Evolutionary conservation across 2,888 invertebrate species (phyloP).

Genomic region (Tenthredo amoena): DNA sequence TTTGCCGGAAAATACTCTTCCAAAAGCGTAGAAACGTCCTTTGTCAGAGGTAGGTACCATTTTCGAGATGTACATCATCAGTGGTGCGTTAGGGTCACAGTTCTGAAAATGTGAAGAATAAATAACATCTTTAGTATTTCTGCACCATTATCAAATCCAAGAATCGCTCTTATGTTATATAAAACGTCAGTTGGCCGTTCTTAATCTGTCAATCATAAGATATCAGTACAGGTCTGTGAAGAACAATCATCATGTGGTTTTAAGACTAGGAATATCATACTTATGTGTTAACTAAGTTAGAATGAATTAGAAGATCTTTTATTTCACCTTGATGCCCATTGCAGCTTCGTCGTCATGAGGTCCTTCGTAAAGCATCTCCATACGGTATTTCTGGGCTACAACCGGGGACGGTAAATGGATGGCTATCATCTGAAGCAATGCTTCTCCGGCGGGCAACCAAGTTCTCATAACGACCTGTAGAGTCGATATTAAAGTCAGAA

Average conservation of each 20-base stretch:
- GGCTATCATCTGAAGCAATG: slow-evolving; percentile 99
- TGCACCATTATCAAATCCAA: background rate
- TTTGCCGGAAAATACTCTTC: slow-evolving; percentile 99
- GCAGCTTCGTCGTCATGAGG: slow-evolving; percentile 98
- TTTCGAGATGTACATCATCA: slow-evolving; percentile 99
- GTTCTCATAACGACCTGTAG: slow-evolving; percentile 95
- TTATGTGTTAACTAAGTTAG: background rate
- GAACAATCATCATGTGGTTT: slow-evolving; percentile 72
- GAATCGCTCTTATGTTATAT: background rate
- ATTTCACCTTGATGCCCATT: slow-evolving; percentile 88
- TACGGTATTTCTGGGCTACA: slow-evolving; percentile 98
- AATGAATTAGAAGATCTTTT: background rate
- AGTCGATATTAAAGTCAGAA: slow-evolving; percentile 25
- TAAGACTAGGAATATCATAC: slow-evolving; percentile 1
- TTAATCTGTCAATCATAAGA: slow-evolving; percentile 65
- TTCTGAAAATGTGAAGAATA: slow-evolving; percentile 79
- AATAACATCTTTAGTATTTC: background rate
- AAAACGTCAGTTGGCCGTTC: slow-evolving; percentile 73
- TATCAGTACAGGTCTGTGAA: slow-evolving; percentile 76
- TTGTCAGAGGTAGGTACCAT: slow-evolving; percentile 99
- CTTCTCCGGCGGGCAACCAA: slow-evolving; percentile 99
- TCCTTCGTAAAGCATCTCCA: slow-evolving; percentile 99
- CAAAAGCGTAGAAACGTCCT: slow-evolving; percentile 99
- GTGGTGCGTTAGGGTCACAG: slow-evolving; percentile 97
- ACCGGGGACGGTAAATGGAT: slow-evolving; percentile 99